A percentile compares a stretch with the other conserved stretches of the same genome.
phyloP scores from a whole-genome alignment of 2,888 invertebrate species.

The Syritta pipiens region DNA sequence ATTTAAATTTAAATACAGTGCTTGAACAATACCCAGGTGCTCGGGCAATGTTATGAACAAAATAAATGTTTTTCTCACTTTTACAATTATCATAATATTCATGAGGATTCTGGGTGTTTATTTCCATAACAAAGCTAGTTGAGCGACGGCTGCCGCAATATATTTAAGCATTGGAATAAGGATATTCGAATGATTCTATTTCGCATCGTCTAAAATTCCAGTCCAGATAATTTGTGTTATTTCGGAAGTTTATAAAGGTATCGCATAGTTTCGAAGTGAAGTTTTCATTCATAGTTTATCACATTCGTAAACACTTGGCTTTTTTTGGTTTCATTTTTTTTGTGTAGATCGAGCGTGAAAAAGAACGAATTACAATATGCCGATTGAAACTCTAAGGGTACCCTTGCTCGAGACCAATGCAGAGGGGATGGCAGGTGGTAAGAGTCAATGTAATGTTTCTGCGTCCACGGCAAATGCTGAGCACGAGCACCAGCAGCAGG shows the following conservation, averaged over 20 bases:
- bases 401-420: constrained; percentile 28
- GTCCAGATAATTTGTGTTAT: constrained; percentile 32
- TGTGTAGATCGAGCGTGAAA: constrained; percentile 23
- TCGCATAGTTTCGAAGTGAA: constrained; percentile 21
- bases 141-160: constrained; percentile 45
- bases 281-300: constrained; percentile 59
- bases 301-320: constrained; percentile 27
- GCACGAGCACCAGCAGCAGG: constrained; percentile 17
- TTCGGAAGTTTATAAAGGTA: constrained; percentile 45
- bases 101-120: constrained; percentile 62
- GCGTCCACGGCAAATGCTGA: constrained; percentile 49
- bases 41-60: constrained; percentile 58
- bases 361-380: constrained; percentile 27
- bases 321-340: constrained; percentile 19
- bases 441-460: constrained; percentile 63
- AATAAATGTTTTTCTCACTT: constrained; percentile 52
- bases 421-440: constrained; percentile 71
- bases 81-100: constrained; percentile 62
- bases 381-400: constrained; percentile 55
- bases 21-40: constrained; percentile 35
- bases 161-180: constrained; percentile 50
- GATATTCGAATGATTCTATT: constrained; percentile 43
- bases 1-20: constrained; percentile 50
- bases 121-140: constrained; percentile 67
- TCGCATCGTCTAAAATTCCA: constrained; percentile 29